Evolutionary conservation across 2,888 invertebrate genomes (phyloP), one percentile per base, ranked within the genome.

Genomic region (Diaprepes abbreviatus): DNA sequence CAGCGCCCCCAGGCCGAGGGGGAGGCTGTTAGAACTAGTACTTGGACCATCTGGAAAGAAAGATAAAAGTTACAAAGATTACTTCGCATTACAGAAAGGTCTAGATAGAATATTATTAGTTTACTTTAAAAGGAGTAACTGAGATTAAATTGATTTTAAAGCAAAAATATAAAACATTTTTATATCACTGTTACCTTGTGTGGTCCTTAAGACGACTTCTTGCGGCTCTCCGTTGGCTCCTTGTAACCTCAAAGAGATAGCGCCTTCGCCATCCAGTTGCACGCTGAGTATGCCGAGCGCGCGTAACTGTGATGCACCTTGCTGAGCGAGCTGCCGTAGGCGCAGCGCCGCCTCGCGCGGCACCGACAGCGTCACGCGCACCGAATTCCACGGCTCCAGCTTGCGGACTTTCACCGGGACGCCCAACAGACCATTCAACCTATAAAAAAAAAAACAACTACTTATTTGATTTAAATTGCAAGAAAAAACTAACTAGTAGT

Each of bases 331-430:
- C 85, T 94, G 94, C 79, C 96, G 90, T 81, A 98, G 88, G 77
- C 95, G 91, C 80, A 93, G 88, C 82, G 97, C 97, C 82, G 97
- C 97, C 87, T 97, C 97, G 84, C 93, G 92, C 81, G 97, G 97
- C 88, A 98, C 95, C 84, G 95, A 95, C 89, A 98, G 92, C 87
- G 97, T 97, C 85, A 98, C 96, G 86, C 96, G 92, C 80, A 98
- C 97, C 79, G 96, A 95, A 88, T 97, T 96, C 96, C 96, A 98
- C 89, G 97, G 97, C 90, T 97, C 97, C 87, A 96, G 91, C 85
- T 93, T 93, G 82, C 89, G 88, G 77, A 93, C 88, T 82, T 87
- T 87, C 79, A 91, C 84, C 79, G 59, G 71, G 14, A 73, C 78
- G 73, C 83, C 83, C 76, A 95, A 89, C 84, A 95, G 88, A 85